Base-by-base conservation (phyloP, 2,888 invertebrate genomes). In the Chrysolina oricalcia region DNA sequence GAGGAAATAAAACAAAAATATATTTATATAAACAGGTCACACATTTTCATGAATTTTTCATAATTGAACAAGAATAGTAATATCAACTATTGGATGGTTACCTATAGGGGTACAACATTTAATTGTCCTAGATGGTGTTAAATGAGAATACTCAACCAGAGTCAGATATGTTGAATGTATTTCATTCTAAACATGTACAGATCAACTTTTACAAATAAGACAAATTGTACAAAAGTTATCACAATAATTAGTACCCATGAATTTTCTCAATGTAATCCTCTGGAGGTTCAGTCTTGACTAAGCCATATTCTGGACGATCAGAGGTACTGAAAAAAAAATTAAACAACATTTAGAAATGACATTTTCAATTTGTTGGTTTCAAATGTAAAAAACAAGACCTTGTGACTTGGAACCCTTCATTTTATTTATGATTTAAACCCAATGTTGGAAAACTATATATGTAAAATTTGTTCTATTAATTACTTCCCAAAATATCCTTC, bases 161-260 rank as follows among this genome's bases (percentile, higher is more conserved):
- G 21, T 21, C 13, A 6, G 56, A 21, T 2, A 56, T 4, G 19
- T 11, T 23, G 23, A 5, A 21, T 56, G 11, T 56, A 56, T 56
- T 56, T 56, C 56, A 56, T 56, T 23, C 11, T 15, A 2, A 23
- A 56, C 56, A 56, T 56, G 21, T 56, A 56, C 13, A 56, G 56
- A 56, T 56, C 4, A 56, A 23, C 56, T 46, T 56, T 56, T 15
- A 23, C 21, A 56, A 56, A 56, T 56, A 56, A 56, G 56, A 56
- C 19, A 23, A 19, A 56, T 56, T 56, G 23, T 23, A 56, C 23
- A 19, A 56, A 56, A 56, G 56, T 56, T 56, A 56, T 21, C 56
- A 21, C 13, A 56, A 56, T 56, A 19, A 46, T 46, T 46, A 46
- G 46, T 46, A 13, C 13, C 13, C 21, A 56, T 21, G 5, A 56